A percentile compares a stretch with the other conserved stretches of the same genome.
Evolutionary conservation across 2,888 invertebrate genomes (phyloP).

Genomic region (Diabrotica balteata): DNA sequence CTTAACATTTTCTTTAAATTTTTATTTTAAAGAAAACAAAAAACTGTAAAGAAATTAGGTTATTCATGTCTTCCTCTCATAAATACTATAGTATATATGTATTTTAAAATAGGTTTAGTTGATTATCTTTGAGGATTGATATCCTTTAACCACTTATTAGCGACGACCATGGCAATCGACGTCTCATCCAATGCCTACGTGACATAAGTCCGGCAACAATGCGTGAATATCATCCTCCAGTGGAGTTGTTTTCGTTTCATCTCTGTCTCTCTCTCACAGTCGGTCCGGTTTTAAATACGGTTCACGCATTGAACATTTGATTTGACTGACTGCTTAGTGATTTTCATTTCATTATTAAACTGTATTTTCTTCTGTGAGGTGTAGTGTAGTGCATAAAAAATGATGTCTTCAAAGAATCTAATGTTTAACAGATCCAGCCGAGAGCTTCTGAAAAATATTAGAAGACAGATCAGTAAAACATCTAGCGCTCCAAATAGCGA

Average conservation of each 20-base stretch:
- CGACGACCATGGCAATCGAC: constrained; percentile 1
- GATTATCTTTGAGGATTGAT: too few relatives aligned
- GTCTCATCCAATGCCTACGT: constrained; percentile 1
- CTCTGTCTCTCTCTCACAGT: constrained; percentile 50
- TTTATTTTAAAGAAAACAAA: too few relatives aligned
- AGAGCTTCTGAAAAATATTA: constrained; percentile 49
- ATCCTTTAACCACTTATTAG: not conserved
- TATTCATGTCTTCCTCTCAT: too few relatives aligned
- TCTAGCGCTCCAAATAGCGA: constrained; percentile 69
- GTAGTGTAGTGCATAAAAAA: constrained; percentile 27
- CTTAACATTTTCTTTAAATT: too few relatives aligned
- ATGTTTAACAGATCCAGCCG: constrained; percentile 48
- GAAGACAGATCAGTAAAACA: constrained; percentile 66
- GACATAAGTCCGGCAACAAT: constrained; percentile 22
- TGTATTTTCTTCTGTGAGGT: constrained; percentile 25
- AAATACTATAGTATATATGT: too few relatives aligned
- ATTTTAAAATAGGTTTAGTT: too few relatives aligned
- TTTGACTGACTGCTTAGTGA: too few relatives aligned
- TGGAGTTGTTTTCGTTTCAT: constrained; percentile 52
- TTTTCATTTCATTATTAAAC: constrained; percentile 26
- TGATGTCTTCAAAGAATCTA: constrained; percentile 44
- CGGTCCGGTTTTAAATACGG: constrained; percentile 49
- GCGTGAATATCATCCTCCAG: constrained; percentile 9
- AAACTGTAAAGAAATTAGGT: too few relatives aligned
- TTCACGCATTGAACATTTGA: constrained; percentile 9